Base-by-base conservation (phyloP, 2,888 invertebrate genomes). In the Taenaris catops region DNA sequence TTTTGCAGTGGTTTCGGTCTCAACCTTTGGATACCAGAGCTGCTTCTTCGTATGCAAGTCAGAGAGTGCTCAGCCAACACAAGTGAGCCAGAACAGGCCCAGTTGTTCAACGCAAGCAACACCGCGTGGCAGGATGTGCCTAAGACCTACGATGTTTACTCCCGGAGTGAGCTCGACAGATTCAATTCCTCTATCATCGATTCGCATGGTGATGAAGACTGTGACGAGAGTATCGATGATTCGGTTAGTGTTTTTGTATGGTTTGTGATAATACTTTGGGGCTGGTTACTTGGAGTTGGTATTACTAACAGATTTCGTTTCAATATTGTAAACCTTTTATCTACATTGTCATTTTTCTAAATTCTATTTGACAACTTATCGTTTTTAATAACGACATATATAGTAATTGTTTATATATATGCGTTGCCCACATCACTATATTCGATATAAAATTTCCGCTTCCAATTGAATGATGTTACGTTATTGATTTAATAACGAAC, bases 1-100 rank as follows among this genome's bases (percentile, higher is more conserved):
- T 14, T 39, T 38, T 5, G 1, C 68, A 92, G 92, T 6, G 91
- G 91, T 12, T 92, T 91, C 38, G 92, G 92, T 1, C 67, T 92
- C 1, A 92, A 91, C 38, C 73, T 94, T 49, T 94, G 94, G 94
- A 88, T 94, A 25, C 94, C 94, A 1, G 93, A 94, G 58, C 74
- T 94, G 4, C 91, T 94, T 38, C 89, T 89, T 23, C 88, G 93
- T 1, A 78, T 78, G 63, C 78, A 83, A 44, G 60, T 63, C 2
- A 61, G 64, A 2, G 69, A 63, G 10, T 84, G 84, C 50, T 57
- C 36, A 78, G 87, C 57, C 60, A 86, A 53, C 53, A 67, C 43
- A 58, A 65, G 49, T 53, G 80, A 46, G 49, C 67, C 56, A 27
- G 75, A 44, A 49, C 81, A 58, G 63, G 61, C 65, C 0, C 55